Evolutionary conservation across 2,113 vertebrate genomes (phyloP).

Genomic region (Aptenodytes forsteri): DNA sequence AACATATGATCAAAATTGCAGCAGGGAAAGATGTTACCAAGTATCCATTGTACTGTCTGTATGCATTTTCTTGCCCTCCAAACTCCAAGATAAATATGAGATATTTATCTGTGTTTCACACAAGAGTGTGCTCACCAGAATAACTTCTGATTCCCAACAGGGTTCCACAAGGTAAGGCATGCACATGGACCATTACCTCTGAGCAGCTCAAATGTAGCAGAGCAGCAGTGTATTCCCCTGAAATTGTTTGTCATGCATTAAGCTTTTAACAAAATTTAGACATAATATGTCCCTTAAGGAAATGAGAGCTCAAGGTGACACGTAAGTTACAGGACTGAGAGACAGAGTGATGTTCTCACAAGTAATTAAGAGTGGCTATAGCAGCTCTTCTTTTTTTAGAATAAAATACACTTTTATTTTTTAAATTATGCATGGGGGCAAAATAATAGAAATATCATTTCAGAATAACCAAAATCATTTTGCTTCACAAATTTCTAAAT

Average conservation of each 20-base stretch:
- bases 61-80: not conserved
- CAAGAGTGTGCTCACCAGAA: not conserved
- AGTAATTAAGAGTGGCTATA: not conserved
- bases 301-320: constrained; percentile 26
- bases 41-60: not conserved
- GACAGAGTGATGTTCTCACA: not conserved
- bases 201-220: not conserved
- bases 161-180: not conserved
- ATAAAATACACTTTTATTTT: not conserved
- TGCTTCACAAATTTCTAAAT: not conserved
- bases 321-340: not conserved
- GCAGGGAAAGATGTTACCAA: not conserved
- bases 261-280: not conserved
- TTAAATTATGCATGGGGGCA: not conserved
- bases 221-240: not conserved
- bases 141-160: not conserved
- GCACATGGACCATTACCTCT: not conserved
- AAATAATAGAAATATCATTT: not conserved
- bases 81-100: not conserved
- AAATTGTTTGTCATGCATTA: not conserved
- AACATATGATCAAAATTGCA: not conserved
- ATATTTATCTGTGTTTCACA: not conserved
- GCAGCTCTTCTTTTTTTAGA: not conserved
- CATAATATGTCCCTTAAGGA: not conserved
- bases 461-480: not conserved